Evolutionary conservation across 2,888 invertebrate species (phyloP).

Genomic region (Achlya flavicornis): DNA sequence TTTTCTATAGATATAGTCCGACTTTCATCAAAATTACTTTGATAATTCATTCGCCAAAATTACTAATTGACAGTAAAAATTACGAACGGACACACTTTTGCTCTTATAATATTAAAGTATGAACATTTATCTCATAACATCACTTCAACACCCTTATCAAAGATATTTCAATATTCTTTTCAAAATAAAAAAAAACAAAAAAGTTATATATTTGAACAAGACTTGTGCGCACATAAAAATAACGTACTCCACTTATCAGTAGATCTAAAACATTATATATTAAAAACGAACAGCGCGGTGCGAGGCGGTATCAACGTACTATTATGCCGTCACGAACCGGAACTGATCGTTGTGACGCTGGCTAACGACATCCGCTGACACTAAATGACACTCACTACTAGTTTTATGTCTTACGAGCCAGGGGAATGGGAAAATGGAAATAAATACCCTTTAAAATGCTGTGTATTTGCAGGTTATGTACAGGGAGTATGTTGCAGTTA

Average conservation of each 20-base stretch:
- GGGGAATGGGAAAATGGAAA: neutral
- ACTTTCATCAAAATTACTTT: too few relatives aligned
- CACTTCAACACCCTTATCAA: too few relatives aligned
- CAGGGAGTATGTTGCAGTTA: neutral
- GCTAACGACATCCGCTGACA: slow-evolving; percentile 64
- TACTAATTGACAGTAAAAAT: too few relatives aligned
- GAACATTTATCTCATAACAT: too few relatives aligned
- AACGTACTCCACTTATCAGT: neutral
- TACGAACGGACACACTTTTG: too few relatives aligned
- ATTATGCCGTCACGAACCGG: slow-evolving; percentile 55
- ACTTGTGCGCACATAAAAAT: neutral
- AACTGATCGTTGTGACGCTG: slow-evolving; percentile 52
- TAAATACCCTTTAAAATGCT: neutral
- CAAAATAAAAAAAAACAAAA: too few relatives aligned
- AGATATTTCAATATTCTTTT: too few relatives aligned
- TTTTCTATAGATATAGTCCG: too few relatives aligned
- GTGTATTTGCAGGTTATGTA: neutral
- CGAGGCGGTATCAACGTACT: slow-evolving; percentile 26
- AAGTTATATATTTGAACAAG: too few relatives aligned
- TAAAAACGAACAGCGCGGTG: slow-evolving; percentile 12
- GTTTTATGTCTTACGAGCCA: slow-evolving; percentile 14
- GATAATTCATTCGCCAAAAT: too few relatives aligned
- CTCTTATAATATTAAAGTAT: too few relatives aligned
- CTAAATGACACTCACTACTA: slow-evolving; percentile 48
- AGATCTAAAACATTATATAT: slow-evolving; percentile 11